phyloP scores from a whole-genome alignment of 2,113 vertebrate genomes.

The Monopterus albus region DNA sequence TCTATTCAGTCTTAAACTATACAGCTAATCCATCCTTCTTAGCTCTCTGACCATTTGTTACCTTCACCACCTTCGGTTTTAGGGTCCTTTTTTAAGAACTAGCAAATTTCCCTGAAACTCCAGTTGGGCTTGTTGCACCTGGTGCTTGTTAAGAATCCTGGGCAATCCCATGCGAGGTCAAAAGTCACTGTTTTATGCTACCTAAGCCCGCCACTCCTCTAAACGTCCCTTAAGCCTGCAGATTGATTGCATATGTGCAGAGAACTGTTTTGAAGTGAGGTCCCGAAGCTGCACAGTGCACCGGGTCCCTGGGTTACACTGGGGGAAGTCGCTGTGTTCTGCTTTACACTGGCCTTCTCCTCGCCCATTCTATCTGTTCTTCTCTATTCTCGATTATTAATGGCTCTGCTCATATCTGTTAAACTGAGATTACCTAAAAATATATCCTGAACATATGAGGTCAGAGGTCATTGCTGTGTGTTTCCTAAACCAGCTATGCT shows the following conservation, averaged over 20 bases:
- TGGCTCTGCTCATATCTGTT: neutral
- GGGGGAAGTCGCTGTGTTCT: slow-evolving; percentile 4
- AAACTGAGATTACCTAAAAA: neutral
- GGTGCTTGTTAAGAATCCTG: slow-evolving; percentile 65
- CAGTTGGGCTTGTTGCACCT: slow-evolving; percentile 52
- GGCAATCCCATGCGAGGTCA: slow-evolving; percentile 56
- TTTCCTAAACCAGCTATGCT: neutral
- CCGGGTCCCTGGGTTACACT: too few species aligned
- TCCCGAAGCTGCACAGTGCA: slow-evolving; percentile 9
- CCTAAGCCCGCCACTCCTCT: slow-evolving; percentile 67
- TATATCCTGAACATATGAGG: neutral
- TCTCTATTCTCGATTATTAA: neutral
- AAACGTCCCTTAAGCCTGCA: slow-evolving; percentile 52
- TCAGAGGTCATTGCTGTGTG: neutral
- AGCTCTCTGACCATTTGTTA: neutral
- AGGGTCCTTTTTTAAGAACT: slow-evolving; percentile 19
- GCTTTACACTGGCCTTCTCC: neutral
- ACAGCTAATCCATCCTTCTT: neutral
- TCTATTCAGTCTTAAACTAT: neutral
- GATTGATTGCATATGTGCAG: slow-evolving; percentile 67
- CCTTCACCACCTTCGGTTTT: slow-evolving; percentile 8
- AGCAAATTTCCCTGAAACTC: slow-evolving; percentile 44
- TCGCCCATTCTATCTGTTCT: neutral
- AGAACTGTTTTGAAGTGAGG: slow-evolving; percentile 21
- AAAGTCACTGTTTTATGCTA: slow-evolving; percentile 63